These are phyloP conservation scores for Meganola albula DNA, from an alignment of 2,888 invertebrate species.

Conservation along the genomic window DNA sequence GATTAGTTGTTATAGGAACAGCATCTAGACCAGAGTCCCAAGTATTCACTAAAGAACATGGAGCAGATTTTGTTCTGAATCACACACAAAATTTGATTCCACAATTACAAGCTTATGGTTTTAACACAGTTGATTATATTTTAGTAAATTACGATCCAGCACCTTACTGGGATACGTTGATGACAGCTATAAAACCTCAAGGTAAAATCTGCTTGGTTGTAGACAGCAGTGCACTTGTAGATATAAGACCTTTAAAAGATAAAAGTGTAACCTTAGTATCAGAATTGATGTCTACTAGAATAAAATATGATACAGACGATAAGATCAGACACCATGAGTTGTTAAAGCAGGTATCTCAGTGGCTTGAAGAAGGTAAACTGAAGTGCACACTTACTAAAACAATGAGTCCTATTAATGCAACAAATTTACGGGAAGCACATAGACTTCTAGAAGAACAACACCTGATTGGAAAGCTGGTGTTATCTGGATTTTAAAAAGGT, in stretches of 20 bases:
- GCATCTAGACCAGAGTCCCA: constrained; percentile 54
- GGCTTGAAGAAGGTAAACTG: constrained; percentile 50
- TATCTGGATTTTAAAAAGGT: constrained; percentile 43
- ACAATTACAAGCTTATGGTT: constrained; percentile 50
- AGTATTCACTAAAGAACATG: constrained; percentile 44
- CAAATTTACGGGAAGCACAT: constrained; percentile 57
- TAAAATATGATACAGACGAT: constrained; percentile 60
- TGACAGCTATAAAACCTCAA: constrained; percentile 56
- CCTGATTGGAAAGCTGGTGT: constrained; percentile 58
- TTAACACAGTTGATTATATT: constrained; percentile 52
- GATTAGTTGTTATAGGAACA: constrained; percentile 61
- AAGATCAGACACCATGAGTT: constrained; percentile 52
- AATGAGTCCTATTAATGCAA: constrained; percentile 59
- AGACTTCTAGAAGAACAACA: constrained; percentile 49
- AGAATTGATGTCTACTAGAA: constrained; percentile 59
- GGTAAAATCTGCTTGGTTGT: constrained; percentile 63
- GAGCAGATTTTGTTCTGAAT: constrained; percentile 54
- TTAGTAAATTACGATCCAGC: constrained; percentile 62
- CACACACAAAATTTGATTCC: constrained; percentile 50
- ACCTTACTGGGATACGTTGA: constrained; percentile 61
- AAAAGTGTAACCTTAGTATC: constrained; percentile 59
- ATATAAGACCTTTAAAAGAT: constrained; percentile 50
- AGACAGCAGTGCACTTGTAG: constrained; percentile 53
- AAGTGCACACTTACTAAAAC: constrained; percentile 53
- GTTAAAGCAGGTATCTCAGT: constrained; percentile 43